phyloP scores from a whole-genome alignment of 2,113 vertebrate genomes.

The Salvelinus fontinalis region DNA sequence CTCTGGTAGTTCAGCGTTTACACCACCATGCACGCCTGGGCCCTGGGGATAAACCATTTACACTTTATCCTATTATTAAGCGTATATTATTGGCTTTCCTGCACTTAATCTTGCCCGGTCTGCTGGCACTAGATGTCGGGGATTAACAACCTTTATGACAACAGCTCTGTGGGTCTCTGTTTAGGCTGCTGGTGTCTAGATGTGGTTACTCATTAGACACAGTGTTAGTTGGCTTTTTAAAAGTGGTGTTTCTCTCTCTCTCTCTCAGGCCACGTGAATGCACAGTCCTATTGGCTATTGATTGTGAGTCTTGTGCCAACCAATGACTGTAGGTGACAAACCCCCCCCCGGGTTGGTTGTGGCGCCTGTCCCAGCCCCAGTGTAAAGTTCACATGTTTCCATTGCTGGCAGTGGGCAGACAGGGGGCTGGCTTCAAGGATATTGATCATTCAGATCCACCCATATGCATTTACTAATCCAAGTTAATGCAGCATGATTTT shows the following conservation, averaged over 20 bases:
- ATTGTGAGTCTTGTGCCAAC: not conserved
- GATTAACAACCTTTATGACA: not conserved
- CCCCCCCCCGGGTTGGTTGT: not conserved
- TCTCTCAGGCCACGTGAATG: not conserved
- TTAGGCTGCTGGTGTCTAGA: too few species aligned
- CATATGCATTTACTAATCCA: not conserved
- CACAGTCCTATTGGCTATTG: slow-evolving; percentile 3
- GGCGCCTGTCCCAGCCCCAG: not conserved
- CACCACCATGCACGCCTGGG: not conserved
- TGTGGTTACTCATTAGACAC: too few species aligned
- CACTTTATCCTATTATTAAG: slow-evolving; percentile 59
- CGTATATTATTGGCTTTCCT: not conserved
- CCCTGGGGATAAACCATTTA: slow-evolving; percentile 65
- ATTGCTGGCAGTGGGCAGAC: not conserved
- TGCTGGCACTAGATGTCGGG: not conserved
- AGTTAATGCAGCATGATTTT: not conserved
- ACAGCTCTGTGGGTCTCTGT: not conserved
- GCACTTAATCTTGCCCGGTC: slow-evolving; percentile 1
- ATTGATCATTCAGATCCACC: not conserved
- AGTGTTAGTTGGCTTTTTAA: too few species aligned
- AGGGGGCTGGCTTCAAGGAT: not conserved
- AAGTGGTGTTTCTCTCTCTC: not conserved
- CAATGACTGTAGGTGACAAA: too few species aligned
- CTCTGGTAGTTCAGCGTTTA: slow-evolving; percentile 52
- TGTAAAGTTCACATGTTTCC: slow-evolving; percentile 9